Evolutionary conservation across 2,113 vertebrate genomes (phyloP).

Genomic region (Eudorcas thomsonii): DNA sequence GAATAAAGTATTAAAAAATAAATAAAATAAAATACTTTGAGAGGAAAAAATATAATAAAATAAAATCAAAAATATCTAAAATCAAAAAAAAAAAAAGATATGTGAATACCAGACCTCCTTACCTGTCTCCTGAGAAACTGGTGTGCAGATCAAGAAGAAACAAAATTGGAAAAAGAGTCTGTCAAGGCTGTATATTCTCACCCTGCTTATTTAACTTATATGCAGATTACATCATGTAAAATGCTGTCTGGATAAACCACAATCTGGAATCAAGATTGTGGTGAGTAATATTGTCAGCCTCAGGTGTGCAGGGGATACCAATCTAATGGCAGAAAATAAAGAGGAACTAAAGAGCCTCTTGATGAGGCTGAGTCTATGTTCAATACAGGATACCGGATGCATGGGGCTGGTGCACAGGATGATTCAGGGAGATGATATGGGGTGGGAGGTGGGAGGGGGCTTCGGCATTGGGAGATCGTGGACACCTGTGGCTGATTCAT

Average conservation of each 20-base stretch:
- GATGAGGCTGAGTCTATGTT: background rate
- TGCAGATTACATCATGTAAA: background rate
- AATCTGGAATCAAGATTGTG: background rate
- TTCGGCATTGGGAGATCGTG: too few species aligned
- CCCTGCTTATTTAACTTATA: background rate
- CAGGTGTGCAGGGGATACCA: background rate
- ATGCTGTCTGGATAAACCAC: background rate
- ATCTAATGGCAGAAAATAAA: background rate
- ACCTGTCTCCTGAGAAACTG: background rate
- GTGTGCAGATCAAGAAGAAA: background rate
- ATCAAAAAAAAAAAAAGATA: background rate
- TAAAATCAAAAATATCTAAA: too few species aligned
- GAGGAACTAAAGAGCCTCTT: background rate
- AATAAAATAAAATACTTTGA: too few species aligned
- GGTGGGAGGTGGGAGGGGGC: too few species aligned
- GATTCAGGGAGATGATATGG: too few species aligned
- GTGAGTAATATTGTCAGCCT: background rate
- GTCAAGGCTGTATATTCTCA: background rate
- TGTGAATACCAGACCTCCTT: background rate
- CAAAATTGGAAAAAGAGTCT: background rate
- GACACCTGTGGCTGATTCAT: too few species aligned
- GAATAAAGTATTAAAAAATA: too few species aligned
- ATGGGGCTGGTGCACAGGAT: too few species aligned
- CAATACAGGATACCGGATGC: too few species aligned
- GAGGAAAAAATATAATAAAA: too few species aligned